phyloP scores from a whole-genome alignment of 2,797 vertebrate species.

The Bradypodion ventrale region DNA sequence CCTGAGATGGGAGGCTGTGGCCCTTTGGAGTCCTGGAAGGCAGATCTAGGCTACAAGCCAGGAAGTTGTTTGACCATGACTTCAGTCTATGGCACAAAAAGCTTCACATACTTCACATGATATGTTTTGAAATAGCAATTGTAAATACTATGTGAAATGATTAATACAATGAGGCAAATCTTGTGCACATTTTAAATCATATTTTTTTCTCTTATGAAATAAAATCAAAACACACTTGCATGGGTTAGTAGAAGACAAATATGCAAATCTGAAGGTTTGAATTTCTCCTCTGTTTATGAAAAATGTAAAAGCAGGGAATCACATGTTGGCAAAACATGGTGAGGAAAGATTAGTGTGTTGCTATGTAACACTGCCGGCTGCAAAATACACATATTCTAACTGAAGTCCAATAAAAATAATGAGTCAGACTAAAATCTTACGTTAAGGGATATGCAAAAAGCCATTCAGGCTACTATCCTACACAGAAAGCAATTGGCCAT shows the following conservation, averaged over 20 bases:
- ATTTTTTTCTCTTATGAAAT: slow-evolving; percentile 4
- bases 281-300: slow-evolving; percentile 46
- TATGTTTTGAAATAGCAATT: neutral
- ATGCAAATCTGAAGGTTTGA: slow-evolving; percentile 37
- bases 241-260: slow-evolving; percentile 32
- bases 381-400: slow-evolving; percentile 37
- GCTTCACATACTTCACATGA: neutral
- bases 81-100: neutral
- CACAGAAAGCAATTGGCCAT: neutral
- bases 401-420: slow-evolving; percentile 16
- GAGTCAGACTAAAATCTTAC: slow-evolving; percentile 36
- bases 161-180: neutral
- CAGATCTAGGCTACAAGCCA: too few relatives aligned
- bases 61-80: neutral
- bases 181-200: neutral
- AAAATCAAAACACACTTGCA: slow-evolving; percentile 42
- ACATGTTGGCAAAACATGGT: slow-evolving; percentile 33
- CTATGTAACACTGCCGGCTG: slow-evolving; percentile 23
- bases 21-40: too few relatives aligned
- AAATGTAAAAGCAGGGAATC: slow-evolving; percentile 33
- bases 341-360: slow-evolving; percentile 38
- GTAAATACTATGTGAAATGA: neutral
- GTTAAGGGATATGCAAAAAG: slow-evolving; percentile 19
- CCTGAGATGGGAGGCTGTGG: too few relatives aligned
- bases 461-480: neutral